Percentiles rank a stretch among this genome's conserved stretches.
Conservation (phyloP, 1,140 invertebrate species). For the Physella acuta region DNA sequence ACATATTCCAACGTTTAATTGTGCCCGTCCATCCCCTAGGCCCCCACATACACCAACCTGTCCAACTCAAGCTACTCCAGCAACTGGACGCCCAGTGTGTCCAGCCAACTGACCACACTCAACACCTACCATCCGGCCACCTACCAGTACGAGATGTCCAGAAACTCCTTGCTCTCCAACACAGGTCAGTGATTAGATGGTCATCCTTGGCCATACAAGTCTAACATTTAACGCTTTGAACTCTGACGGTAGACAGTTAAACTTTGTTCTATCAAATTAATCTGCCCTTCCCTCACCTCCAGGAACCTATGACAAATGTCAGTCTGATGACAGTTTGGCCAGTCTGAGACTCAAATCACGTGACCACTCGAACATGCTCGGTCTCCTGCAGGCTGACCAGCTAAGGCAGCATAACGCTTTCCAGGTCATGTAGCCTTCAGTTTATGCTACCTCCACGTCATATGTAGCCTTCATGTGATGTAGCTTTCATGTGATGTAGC, state of each 20-base stretch:
- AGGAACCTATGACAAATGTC: conserved; percentile 32
- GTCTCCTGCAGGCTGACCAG: conserved; percentile 35
- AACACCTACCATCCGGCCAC: conserved; percentile 26
- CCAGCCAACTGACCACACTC: conserved; percentile 19
- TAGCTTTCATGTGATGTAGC: too few species aligned
- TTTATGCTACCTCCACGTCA: too few species aligned
- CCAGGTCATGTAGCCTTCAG: conserved; percentile 11
- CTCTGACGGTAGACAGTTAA: not conserved
- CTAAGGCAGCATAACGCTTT: conserved; percentile 23
- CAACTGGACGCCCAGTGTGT: conserved; percentile 31
- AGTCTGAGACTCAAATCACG: conserved; percentile 48
- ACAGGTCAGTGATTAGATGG: not conserved
- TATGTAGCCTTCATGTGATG: too few species aligned
- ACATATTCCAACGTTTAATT: not conserved
- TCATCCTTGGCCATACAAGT: not conserved
- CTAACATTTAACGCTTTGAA: not conserved
- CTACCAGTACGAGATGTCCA: conserved; percentile 40
- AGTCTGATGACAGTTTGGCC: conserved; percentile 45
- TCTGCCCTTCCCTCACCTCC: not conserved
- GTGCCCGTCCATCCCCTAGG: conserved; percentile 11
- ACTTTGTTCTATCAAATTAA: not conserved
- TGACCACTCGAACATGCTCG: conserved; percentile 48
- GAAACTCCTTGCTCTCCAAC: conserved; percentile 24
- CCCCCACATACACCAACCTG: conserved; percentile 32
- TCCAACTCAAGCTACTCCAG: conserved; percentile 30